These are phyloP conservation scores for Malaclemys terrapin DNA, from an alignment of 2,113 vertebrate genomes.

Conservation along the genomic window DNA sequence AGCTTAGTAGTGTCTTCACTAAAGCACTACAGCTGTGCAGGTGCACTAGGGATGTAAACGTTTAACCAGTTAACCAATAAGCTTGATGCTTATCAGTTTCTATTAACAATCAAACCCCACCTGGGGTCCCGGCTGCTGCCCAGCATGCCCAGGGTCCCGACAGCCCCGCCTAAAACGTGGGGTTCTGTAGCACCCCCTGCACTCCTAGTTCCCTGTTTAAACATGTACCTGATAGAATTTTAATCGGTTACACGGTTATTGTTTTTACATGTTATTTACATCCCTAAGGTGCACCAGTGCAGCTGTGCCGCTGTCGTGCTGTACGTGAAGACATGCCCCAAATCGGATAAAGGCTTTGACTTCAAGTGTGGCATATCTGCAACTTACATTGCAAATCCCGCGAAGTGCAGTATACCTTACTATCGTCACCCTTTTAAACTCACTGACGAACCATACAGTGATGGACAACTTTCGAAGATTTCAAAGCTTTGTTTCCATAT, in stretches of 20 bases:
- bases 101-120: too few species aligned
- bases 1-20: background rate
- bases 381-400: background rate
- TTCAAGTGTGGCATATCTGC: background rate
- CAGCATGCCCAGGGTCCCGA: too few species aligned
- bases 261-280: too few species aligned
- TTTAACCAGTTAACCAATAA: too few species aligned
- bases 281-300: background rate
- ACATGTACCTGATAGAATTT: too few species aligned
- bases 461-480: background rate
- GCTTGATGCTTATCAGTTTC: too few species aligned
- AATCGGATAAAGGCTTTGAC: background rate
- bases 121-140: too few species aligned
- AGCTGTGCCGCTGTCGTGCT: background rate
- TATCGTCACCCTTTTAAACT: background rate
- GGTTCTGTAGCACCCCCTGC: too few species aligned
- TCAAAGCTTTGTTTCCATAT: background rate
- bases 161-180: too few species aligned
- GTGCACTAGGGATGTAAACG: too few species aligned
- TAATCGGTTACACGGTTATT: too few species aligned
- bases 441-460: background rate
- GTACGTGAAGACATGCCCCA: background rate
- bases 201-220: too few species aligned
- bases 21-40: background rate
- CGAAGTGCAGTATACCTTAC: background rate